Base-by-base conservation (phyloP, 2,888 invertebrate genomes). In the Drosophila pegasa region DNA sequence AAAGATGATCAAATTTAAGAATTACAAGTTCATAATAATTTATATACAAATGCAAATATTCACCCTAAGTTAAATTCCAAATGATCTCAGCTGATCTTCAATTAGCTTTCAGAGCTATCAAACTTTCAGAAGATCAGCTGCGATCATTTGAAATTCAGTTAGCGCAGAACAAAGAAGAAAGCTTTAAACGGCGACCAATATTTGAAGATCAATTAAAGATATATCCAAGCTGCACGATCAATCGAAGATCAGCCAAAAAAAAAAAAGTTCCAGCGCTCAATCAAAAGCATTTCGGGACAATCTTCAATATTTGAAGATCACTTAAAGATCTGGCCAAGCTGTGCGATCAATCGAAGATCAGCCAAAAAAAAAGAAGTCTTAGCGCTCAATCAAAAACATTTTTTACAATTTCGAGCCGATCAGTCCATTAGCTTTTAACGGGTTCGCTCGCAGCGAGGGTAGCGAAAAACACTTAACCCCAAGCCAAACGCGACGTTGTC, bases 381-480 rank as follows among this genome's bases (percentile, higher is more conserved):
- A 16, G 43, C 31, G 5, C 41, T 76, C 77, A 71, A 71, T 76
- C 76, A 71, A 72, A 61, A 35, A 25, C 37, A 9, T n/a, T 51
- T 50, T 55, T 35, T 25, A 47, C 33, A 61, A 50, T 74, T 71
- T 27, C n/a, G 22, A 20, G 20, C 8, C 8, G 48, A 14, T 47
- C n/a, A 20, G 18, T 55, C 68, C 68, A 69, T 69, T 69, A 65
- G 66, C 38, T 18, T 25, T 22, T n/a, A 37, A 22, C 56, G 18
- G 14, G 66, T 38, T 20, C 51, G 38, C 18, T 45, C 35, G 29
- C 29, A 37, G 48, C 33, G 48, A 55, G 43, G 45, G 69, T 31
- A 55, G 37, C 51, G 37, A 48, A 75, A 75, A 75, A 77, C 75
- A 75, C 75, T 75, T 75, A 75, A 58, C 68, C 78, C 74, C 35